A percentile compares a stretch with the other conserved stretches of the same genome.
Conservation (phyloP, 2,888 invertebrate genomes). For the Spisula subtruncata region DNA sequence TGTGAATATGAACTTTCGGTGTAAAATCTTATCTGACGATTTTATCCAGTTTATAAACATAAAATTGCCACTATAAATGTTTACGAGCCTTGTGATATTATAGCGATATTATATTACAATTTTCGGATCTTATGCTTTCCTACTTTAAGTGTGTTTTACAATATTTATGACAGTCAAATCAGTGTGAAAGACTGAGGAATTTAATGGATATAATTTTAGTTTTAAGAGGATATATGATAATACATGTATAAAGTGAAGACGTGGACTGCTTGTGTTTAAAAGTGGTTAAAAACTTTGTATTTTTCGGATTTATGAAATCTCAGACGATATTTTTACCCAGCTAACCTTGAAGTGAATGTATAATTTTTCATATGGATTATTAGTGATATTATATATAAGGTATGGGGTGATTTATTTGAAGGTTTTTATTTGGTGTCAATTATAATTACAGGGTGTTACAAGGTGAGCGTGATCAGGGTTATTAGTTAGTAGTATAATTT, state of each 20-base stretch:
- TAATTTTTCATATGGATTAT: not conserved
- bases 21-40: slow-evolving; percentile 29
- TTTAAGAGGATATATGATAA: not conserved
- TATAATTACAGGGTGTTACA: not conserved
- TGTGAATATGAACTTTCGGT: not conserved
- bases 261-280: not conserved
- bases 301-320: not conserved
- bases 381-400: not conserved
- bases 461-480: not conserved
- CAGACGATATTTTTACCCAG: not conserved
- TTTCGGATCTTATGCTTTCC: not conserved
- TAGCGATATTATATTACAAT: slow-evolving; percentile 15
- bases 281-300: not conserved
- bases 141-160: not conserved
- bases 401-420: not conserved
- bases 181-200: not conserved
- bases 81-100: not conserved
- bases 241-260: not conserved
- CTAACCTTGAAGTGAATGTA: not conserved
- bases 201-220: not conserved
- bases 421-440: not conserved
- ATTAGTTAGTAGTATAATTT: not conserved
- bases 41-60: slow-evolving; percentile 23
- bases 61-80: not conserved
- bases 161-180: slow-evolving; percentile 12